Evolutionary conservation across 2,113 vertebrate genomes (phyloP).

Genomic region (Vulpes vulpes): DNA sequence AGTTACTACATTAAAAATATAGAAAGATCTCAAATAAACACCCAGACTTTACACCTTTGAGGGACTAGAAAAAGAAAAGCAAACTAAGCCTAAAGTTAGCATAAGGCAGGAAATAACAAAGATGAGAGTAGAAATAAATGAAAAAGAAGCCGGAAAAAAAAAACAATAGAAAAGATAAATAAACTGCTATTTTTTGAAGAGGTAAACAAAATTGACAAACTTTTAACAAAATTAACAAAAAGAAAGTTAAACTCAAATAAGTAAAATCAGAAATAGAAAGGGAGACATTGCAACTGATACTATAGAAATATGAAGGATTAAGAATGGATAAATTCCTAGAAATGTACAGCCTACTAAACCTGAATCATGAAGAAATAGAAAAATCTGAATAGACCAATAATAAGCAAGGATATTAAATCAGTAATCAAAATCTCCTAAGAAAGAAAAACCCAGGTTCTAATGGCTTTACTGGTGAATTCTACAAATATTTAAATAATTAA

Average conservation of each 20-base stretch:
- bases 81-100: not conserved
- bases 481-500: not conserved
- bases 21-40: not conserved
- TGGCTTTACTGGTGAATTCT: not conserved
- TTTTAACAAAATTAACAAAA: not conserved
- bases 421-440: not conserved
- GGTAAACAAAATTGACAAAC: not conserved
- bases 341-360: not conserved
- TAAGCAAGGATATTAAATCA: not conserved
- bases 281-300: not conserved
- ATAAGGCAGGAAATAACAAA: not conserved
- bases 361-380: not conserved
- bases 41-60: not conserved
- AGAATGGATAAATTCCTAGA: not conserved
- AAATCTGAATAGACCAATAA: not conserved
- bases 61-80: not conserved
- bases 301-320: not conserved
- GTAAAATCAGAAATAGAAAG: not conserved
- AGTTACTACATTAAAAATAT: not conserved
- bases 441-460: not conserved
- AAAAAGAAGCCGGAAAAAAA: not conserved
- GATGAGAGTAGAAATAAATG: not conserved
- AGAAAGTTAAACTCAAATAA: not conserved
- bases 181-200: not conserved
- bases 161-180: not conserved